Conservation (phyloP, 2,888 invertebrate genomes). For the Chelonus formosanus region DNA sequence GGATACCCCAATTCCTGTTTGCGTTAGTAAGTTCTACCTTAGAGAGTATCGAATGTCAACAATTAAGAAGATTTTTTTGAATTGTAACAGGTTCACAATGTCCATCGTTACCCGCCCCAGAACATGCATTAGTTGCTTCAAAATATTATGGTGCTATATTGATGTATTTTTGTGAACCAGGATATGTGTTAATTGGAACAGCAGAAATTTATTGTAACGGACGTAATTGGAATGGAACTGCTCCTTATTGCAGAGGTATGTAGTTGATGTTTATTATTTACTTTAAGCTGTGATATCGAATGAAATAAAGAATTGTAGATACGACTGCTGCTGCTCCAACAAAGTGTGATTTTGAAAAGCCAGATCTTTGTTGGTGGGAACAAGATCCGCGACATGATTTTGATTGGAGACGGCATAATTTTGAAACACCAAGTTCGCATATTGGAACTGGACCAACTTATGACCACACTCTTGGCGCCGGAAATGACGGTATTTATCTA, state of each 20-base stretch:
- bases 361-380: conserved; percentile 80
- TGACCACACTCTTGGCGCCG: conserved; percentile 77
- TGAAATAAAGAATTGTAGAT: conserved; percentile 50
- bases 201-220: conserved; percentile 78
- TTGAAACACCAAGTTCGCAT: conserved; percentile 72
- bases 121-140: conserved; percentile 68
- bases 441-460: conserved; percentile 77
- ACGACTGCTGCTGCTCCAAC: conserved; percentile 61
- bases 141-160: conserved; percentile 70
- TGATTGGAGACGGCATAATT: conserved; percentile 76
- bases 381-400: conserved; percentile 77
- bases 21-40: conserved; percentile 74
- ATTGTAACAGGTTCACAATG: conserved; percentile 71
- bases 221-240: conserved; percentile 73
- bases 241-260: conserved; percentile 74
- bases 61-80: neutral
- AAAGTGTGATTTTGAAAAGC: conserved; percentile 75
- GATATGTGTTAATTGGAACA: conserved; percentile 71
- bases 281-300: conserved; percentile 6
- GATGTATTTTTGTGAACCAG: conserved; percentile 74
- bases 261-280: conserved; percentile 8
- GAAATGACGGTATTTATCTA: conserved; percentile 63
- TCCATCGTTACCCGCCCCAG: conserved; percentile 58
- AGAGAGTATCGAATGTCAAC: neutral
- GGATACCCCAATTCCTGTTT: conserved; percentile 75